Percentiles rank a stretch among this genome's conserved stretches.
Evolutionary conservation across 2,113 vertebrate genomes (phyloP).

Genomic region (Phocoena sinus): DNA sequence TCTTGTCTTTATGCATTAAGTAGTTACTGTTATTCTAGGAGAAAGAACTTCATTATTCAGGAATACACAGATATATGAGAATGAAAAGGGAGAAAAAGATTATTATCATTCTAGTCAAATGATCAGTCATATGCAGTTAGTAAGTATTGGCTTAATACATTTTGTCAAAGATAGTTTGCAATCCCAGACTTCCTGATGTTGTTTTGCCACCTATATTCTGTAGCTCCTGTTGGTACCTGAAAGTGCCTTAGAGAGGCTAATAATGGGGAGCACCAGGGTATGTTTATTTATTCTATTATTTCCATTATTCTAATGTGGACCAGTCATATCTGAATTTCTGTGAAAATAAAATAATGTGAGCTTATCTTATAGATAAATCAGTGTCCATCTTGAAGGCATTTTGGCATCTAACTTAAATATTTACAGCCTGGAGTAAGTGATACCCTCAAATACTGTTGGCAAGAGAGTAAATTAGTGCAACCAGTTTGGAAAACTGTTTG

Average conservation of each 20-base stretch:
- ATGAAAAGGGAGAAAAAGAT: not conserved
- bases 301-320: not conserved
- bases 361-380: not conserved
- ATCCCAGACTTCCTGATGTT: not conserved
- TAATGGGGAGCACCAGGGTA: not conserved
- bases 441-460: not conserved
- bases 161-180: not conserved
- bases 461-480: not conserved
- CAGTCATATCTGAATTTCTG: not conserved
- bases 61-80: not conserved
- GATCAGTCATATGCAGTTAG: not conserved
- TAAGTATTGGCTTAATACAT: not conserved
- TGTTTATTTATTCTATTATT: not conserved
- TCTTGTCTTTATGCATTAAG: not conserved
- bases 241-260: not conserved
- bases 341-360: not conserved
- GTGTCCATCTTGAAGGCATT: not conserved
- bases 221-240: not conserved
- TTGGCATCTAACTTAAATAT: constrained; percentile 7
- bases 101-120: not conserved
- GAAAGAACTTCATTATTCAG: not conserved
- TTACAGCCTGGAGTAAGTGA: not conserved
- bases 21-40: not conserved
- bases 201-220: not conserved
- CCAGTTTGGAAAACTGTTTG: not conserved